These are phyloP conservation scores for Burhinus bistriatus DNA, from an alignment of 2,113 vertebrate genomes.

Conservation along the genomic window DNA sequence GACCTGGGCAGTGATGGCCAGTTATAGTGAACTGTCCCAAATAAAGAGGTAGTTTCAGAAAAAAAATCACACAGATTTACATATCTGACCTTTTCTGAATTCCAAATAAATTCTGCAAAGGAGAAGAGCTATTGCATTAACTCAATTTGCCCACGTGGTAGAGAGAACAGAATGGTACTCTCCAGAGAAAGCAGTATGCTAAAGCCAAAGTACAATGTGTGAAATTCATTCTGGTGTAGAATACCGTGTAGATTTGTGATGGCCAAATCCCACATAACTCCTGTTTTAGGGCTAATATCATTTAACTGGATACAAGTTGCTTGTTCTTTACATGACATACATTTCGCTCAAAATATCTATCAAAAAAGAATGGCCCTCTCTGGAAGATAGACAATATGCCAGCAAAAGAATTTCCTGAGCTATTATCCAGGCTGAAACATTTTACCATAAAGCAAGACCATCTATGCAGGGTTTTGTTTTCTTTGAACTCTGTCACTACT, in stretches of 20 bases:
- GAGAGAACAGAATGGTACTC: not conserved
- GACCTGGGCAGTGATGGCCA: not conserved
- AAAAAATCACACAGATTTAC: conserved; percentile 4
- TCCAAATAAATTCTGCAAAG: not conserved
- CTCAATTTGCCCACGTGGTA: not conserved
- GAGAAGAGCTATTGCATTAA: not conserved
- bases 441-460: not conserved
- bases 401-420: not conserved
- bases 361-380: not conserved
- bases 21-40: not conserved
- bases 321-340: not conserved
- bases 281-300: not conserved
- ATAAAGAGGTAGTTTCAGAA: not conserved
- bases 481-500: not conserved
- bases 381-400: not conserved
- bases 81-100: not conserved
- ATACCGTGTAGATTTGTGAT: not conserved
- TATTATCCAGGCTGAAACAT: not conserved
- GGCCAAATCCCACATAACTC: not conserved
- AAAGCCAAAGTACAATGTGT: not conserved
- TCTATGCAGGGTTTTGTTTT: not conserved
- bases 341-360: not conserved
- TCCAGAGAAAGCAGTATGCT: not conserved
- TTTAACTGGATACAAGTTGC: not conserved
- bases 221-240: not conserved